These are phyloP conservation scores for Phrynosoma blainvillii DNA, from an alignment of 2,113 vertebrate species.

Conservation along the genomic window DNA sequence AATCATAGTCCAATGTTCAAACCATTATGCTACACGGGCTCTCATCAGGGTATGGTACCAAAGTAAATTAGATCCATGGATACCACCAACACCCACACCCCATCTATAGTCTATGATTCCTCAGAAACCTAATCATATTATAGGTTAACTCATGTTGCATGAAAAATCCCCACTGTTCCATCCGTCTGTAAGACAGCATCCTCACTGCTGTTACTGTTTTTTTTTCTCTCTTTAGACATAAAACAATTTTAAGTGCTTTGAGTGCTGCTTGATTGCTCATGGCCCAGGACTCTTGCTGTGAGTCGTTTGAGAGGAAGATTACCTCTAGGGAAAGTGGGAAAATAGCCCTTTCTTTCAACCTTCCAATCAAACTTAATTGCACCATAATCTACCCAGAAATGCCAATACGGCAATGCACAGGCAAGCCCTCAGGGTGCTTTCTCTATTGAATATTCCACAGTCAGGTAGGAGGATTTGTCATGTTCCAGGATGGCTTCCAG, in stretches of 20 bases:
- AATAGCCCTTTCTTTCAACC: background rate
- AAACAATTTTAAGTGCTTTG: constrained; percentile 19
- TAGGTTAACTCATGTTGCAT: background rate
- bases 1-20: no score
- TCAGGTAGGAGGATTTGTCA: no score
- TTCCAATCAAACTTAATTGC: constrained; percentile 30
- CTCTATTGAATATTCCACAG: background rate
- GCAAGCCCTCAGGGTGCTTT: no score
- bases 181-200: background rate
- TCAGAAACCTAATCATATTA: background rate
- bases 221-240: background rate
- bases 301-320: constrained; percentile 23
- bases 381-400: background rate
- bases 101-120: background rate
- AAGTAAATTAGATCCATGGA: no score
- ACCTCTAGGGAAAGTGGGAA: constrained; percentile 10
- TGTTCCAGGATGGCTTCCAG: background rate
- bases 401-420: background rate
- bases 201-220: background rate
- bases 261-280: constrained; percentile 16
- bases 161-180: background rate
- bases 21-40: no score
- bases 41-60: no score
- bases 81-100: no score
- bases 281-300: constrained; percentile 1